These are phyloP conservation scores for Anomalospiza imberbis DNA, from an alignment of 2,797 vertebrate genomes.

Conservation along the genomic window DNA sequence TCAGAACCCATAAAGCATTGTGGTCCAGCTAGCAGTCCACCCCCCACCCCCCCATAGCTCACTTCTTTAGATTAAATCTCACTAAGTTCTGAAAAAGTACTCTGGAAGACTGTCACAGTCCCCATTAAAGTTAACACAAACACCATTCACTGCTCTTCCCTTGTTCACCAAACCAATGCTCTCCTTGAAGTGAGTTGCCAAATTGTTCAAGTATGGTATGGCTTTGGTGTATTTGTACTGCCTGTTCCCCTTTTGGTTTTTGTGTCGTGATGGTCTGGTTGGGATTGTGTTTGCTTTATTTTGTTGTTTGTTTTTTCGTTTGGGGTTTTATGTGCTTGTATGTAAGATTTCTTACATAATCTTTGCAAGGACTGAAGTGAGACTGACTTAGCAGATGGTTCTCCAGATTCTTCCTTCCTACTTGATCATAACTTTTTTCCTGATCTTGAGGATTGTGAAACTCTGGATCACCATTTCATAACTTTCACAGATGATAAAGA, in stretches of 20 bases:
- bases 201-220: neutral
- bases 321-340: neutral
- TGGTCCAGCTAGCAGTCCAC: neutral
- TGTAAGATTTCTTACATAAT: neutral
- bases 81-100: neutral
- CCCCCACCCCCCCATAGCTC: neutral
- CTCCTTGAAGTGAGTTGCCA: neutral
- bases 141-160: neutral
- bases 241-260: neutral
- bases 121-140: neutral
- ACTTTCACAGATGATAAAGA: neutral
- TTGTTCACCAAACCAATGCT: neutral
- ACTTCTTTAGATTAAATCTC: neutral
- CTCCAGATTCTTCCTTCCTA: neutral
- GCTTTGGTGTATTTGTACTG: neutral
- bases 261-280: neutral
- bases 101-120: neutral
- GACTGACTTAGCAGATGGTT: neutral
- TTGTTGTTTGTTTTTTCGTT: neutral
- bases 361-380: neutral
- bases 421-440: neutral
- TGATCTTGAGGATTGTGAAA: neutral
- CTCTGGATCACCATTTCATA: neutral
- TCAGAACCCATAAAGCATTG: neutral
- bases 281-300: neutral